Conservation (phyloP, 2,888 invertebrate genomes). For the Allophyes oxyacanthae region DNA sequence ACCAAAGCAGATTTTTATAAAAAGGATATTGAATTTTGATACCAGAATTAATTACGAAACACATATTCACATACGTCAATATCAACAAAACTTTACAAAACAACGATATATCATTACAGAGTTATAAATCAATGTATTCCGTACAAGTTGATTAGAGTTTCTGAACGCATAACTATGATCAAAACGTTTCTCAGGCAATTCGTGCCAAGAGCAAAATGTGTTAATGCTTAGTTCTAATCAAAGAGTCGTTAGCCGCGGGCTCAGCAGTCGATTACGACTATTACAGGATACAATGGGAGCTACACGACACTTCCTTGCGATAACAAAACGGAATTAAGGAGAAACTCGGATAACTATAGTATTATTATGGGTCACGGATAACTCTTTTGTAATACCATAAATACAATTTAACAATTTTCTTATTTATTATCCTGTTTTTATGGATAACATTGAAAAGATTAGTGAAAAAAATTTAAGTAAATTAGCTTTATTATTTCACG, state of each 20-base stretch:
- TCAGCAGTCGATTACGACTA: conserved; percentile 77
- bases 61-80: neutral
- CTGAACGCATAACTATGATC: conserved; percentile 49
- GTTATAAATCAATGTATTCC: conserved; percentile 46
- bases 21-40: too few species aligned
- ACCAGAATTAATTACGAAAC: neutral
- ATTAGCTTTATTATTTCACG: too few species aligned
- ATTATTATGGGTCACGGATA: conserved; percentile 39
- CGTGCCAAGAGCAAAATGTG: conserved; percentile 64
- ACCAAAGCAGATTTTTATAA: too few species aligned
- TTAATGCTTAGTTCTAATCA: conserved; percentile 79
- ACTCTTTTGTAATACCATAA: conserved; percentile 39
- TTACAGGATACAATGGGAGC: conserved; percentile 72
- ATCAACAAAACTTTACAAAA: conserved; percentile 8
- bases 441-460: conserved; percentile 1
- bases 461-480: too few species aligned
- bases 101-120: conserved; percentile 34
- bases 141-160: conserved; percentile 47
- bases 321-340: conserved; percentile 52
- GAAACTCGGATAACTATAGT: conserved; percentile 13
- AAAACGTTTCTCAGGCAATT: conserved; percentile 49
- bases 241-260: conserved; percentile 78
- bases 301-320: conserved; percentile 74
- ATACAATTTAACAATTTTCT: conserved; percentile 21
- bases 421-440: conserved; percentile 33